Base-by-base conservation (phyloP, 2,113 vertebrate species). In the Hucho hucho region DNA sequence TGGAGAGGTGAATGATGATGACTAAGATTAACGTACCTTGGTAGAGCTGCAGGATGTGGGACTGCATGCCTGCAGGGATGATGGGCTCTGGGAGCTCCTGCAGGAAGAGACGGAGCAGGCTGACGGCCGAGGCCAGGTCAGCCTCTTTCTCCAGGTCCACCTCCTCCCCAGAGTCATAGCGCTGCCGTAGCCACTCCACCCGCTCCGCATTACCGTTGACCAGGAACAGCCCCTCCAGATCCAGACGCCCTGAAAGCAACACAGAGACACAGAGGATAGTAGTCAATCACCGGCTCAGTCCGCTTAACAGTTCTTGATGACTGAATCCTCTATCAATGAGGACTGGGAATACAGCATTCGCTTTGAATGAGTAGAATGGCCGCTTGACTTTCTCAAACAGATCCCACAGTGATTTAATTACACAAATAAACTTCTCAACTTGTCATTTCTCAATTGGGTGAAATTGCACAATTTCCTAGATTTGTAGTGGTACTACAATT, bases 131-230 rank as follows among this genome's bases (percentile, higher is more conserved):
- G 69, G 97, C 96, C 92, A 99, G 92, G 90, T 98, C 97, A 64
- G 95, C 97, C 89, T 97, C 96, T 89, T 96, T 97, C 92, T 96
- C 95, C 88, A 98, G 94, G 91, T 97, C 95, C 93, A 99, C 97
- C 88, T 96, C 95, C 88, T 97, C 96, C 53, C 97, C 97, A 0
- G 93, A 96, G 90, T 99, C 97, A 0, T 97, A 98, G 80, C 96
- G 94, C 76, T 96, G 96, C 81, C 97, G 95, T 87, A 98, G 95
- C 97, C 96, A 98, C 89, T 97, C 97, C 90, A 99, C 97, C n/a
- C 95, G 96, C 92, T 98, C 97, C 79, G 97, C 97, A 70, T 98
- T 98, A 79, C 97, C 97, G 79, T 98, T 99, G 84, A 99, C 97
- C 91, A 98, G 93, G 91, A 98, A 99, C 93, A 98, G 95, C 84